phyloP scores from a whole-genome alignment of 2,113 vertebrate species.

The Phaethon lepturus region DNA sequence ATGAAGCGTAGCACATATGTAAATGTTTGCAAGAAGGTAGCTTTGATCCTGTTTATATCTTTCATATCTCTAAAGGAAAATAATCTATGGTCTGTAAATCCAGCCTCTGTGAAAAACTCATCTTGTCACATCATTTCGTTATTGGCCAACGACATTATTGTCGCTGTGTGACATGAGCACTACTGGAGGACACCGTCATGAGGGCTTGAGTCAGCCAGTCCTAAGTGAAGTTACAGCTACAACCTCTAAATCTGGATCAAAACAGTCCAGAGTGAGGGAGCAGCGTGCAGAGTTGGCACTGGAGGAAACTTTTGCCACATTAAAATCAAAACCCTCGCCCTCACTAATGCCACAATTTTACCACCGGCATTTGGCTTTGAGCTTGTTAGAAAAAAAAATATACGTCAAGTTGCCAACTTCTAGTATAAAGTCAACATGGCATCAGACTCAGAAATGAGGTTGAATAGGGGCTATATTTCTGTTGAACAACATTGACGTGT shows the following conservation, averaged over 20 bases:
- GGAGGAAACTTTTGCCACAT: background rate
- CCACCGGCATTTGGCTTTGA: background rate
- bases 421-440: background rate
- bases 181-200: background rate
- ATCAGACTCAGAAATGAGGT: background rate
- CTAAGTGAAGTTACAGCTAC: background rate
- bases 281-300: background rate
- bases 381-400: background rate
- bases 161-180: background rate
- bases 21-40: background rate
- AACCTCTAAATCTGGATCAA: background rate
- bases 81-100: background rate
- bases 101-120: background rate
- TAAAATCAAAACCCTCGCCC: background rate
- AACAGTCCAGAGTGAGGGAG: background rate
- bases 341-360: background rate
- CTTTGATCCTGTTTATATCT: constrained; percentile 1
- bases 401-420: background rate
- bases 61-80: constrained; percentile 1
- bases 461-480: background rate
- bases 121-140: background rate
- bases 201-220: background rate
- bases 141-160: background rate
- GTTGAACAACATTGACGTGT: background rate
- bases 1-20: background rate